A percentile compares a stretch with the other conserved stretches of the same genome.
Conservation (phyloP, 2,888 invertebrate genomes). For the Prosopocoilus inquinatus region DNA sequence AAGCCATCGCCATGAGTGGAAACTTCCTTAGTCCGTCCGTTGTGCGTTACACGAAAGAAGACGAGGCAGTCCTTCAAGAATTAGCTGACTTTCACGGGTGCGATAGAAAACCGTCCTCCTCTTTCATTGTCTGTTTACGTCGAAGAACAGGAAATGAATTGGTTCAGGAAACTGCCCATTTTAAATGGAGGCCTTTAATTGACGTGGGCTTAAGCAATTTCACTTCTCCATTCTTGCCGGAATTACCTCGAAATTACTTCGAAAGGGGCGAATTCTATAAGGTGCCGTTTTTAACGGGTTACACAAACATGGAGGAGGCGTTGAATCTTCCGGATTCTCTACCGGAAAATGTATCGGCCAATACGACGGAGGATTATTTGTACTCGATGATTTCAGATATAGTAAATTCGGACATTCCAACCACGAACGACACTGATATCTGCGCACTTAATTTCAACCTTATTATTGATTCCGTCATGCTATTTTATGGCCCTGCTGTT, state of each 20-base stretch:
- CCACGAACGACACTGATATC: conserved; percentile 54
- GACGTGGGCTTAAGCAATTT: conserved; percentile 69
- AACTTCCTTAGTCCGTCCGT: conserved; percentile 64
- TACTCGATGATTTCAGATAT: conserved; percentile 61
- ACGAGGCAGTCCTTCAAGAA: conserved; percentile 61
- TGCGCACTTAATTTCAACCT: conserved; percentile 64
- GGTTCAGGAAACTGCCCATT: conserved; percentile 56
- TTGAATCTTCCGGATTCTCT: conserved; percentile 59
- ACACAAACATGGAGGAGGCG: conserved; percentile 80
- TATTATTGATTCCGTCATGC: conserved; percentile 70
- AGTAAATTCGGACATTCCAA: conserved; percentile 60
- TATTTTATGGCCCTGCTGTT: conserved; percentile 72
- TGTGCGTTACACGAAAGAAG: conserved; percentile 63
- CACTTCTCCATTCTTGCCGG: conserved; percentile 64
- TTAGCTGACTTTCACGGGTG: conserved; percentile 69
- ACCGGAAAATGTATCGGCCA: conserved; percentile 59
- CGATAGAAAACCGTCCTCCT: conserved; percentile 63
- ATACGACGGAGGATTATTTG: conserved; percentile 58
- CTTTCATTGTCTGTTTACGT: conserved; percentile 68
- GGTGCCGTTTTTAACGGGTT: conserved; percentile 69
- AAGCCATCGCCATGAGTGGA: conserved; percentile 81
- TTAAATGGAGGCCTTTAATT: conserved; percentile 78
- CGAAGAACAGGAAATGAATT: conserved; percentile 60
- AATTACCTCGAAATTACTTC: conserved; percentile 63
- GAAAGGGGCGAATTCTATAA: conserved; percentile 62